Evolutionary conservation across 2,113 vertebrate genomes (phyloP).

Genomic region (Cyprinodon brontotheroides): DNA sequence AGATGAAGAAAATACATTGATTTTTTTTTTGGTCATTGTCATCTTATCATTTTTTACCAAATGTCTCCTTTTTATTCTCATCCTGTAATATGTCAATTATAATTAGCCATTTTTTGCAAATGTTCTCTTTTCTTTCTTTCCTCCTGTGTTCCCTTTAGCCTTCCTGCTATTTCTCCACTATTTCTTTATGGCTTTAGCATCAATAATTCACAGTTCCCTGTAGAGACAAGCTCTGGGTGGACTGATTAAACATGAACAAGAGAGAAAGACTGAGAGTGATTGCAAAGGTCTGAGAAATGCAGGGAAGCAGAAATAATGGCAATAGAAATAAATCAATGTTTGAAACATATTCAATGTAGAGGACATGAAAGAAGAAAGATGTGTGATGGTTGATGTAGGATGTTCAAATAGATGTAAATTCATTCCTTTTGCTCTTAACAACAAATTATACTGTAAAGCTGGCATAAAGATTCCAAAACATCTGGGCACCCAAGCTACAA

Average conservation of each 20-base stretch:
- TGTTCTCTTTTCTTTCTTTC: conserved; percentile 27
- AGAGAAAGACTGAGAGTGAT: conserved; percentile 1
- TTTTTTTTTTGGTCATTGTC: not conserved
- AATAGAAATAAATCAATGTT: conserved; percentile 26
- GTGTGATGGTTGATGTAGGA: not conserved
- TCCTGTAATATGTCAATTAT: conserved; percentile 28
- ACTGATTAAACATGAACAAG: conserved; percentile 72
- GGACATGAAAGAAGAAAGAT: not conserved
- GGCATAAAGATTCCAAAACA: not conserved
- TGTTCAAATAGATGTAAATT: not conserved
- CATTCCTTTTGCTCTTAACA: not conserved
- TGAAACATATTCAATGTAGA: conserved; percentile 36
- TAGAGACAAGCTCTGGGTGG: conserved; percentile 59
- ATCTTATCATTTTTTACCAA: not conserved
- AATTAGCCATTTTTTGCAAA: conserved; percentile 26
- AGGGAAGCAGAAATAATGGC: conserved; percentile 8
- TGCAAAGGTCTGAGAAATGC: conserved; percentile 36
- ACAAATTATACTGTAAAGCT: not conserved
- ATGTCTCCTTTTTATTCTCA: conserved; percentile 1
- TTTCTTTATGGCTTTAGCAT: conserved; percentile 61
- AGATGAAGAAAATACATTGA: conserved; percentile 27
- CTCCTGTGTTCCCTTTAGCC: conserved; percentile 21
- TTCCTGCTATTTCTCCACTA: conserved; percentile 53
- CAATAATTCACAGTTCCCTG: conserved; percentile 78
- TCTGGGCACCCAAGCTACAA: not conserved